These are phyloP conservation scores for Pituophis catenifer DNA, from an alignment of 2,113 vertebrate genomes.

Conservation along the genomic window DNA sequence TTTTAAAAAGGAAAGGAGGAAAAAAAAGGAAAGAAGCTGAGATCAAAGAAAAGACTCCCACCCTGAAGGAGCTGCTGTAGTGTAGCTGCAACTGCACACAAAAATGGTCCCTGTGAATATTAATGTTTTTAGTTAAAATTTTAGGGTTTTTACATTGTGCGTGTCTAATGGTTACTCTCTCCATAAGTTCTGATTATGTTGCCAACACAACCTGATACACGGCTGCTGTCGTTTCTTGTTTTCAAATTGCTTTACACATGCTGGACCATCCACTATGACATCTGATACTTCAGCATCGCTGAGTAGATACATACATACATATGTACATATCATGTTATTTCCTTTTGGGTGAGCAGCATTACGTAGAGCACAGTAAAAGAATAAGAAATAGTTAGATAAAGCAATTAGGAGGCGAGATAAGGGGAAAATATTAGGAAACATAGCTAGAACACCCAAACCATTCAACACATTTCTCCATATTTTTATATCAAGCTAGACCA, in stretches of 20 bases:
- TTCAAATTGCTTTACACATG: not conserved
- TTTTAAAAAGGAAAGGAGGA: not conserved
- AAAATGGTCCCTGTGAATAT: not conserved
- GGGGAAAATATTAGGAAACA: not conserved
- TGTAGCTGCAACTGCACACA: not conserved
- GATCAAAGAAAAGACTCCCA: not conserved
- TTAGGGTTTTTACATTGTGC: not conserved
- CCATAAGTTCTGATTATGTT: not conserved
- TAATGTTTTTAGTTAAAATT: not conserved
- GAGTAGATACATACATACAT: not conserved
- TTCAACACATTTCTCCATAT: not conserved
- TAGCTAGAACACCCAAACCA: not conserved
- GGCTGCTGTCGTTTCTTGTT: not conserved
- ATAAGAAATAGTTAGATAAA: not conserved
- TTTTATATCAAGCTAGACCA: not conserved
- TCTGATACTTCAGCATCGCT: not conserved
- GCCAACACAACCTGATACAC: not conserved
- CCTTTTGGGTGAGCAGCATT: not conserved
- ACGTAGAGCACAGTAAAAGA: not conserved
- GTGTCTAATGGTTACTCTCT: not conserved
- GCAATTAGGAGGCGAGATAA: not conserved
- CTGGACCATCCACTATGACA: not conserved
- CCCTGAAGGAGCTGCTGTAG: not conserved
- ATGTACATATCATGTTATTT: not conserved
- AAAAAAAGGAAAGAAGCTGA: not conserved